Evolutionary conservation across 23 tunicate genomes (phyloP).

Genomic region (Ascidia mentula): DNA sequence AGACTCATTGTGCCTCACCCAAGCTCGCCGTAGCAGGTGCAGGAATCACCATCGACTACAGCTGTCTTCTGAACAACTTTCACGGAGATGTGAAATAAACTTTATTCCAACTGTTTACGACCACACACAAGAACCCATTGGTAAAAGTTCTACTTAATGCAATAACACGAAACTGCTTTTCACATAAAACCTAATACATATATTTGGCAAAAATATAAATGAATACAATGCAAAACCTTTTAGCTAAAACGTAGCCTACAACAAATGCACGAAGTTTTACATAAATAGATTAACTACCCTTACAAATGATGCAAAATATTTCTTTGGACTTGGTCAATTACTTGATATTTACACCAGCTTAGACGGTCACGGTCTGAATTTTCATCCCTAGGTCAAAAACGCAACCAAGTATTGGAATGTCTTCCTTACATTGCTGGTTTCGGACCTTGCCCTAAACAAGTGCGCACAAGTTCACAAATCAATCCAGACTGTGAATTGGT

Average conservation of each 20-base stretch:
- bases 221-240: no score
- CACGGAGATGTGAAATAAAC: slow-evolving; percentile 63
- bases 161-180: no score
- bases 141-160: not conserved
- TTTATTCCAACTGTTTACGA: slow-evolving; percentile 62
- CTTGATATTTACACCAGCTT: no score
- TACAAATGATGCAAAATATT: no score
- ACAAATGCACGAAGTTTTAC: no score
- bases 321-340: no score
- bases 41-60: slow-evolving; percentile 22
- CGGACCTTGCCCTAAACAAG: slow-evolving; percentile 39
- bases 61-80: slow-evolving; percentile 13
- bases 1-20: slow-evolving; percentile 14
- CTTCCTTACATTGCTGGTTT: slow-evolving; percentile 46
- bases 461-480: slow-evolving; percentile 7
- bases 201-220: no score
- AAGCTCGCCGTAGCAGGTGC: slow-evolving; percentile 39
- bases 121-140: not conserved
- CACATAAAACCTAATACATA: no score
- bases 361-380: no score
- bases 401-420: slow-evolving; percentile 44
- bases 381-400: not conserved
- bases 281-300: no score
- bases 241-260: no score
- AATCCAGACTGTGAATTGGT: slow-evolving; percentile 31